Evolutionary conservation across 2,797 vertebrate genomes (phyloP).

Genomic region (Anolis apletophallus): DNA sequence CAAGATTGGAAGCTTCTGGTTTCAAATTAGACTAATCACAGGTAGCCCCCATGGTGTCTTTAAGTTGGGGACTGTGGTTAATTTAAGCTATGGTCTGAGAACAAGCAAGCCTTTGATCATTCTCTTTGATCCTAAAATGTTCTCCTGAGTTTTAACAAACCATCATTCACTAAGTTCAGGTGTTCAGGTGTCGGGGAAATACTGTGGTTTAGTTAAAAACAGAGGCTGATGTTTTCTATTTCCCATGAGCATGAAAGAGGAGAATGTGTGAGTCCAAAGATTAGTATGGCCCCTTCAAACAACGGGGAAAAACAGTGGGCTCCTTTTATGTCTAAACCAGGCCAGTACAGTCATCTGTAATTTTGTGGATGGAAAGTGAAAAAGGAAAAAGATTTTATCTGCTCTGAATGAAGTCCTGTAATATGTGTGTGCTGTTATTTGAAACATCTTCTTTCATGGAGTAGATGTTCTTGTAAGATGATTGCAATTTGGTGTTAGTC

Average conservation of each 20-base stretch:
- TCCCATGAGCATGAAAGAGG: neutral
- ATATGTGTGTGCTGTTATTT: neutral
- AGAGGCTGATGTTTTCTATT: neutral
- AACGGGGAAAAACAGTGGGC: neutral
- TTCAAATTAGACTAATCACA: neutral
- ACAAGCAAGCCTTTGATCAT: neutral
- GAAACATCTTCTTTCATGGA: neutral
- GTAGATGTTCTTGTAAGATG: neutral
- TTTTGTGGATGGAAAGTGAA: neutral
- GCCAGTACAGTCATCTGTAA: neutral
- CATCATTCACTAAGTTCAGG: neutral
- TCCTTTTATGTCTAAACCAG: neutral
- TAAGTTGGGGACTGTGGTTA: neutral
- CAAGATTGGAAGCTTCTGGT: neutral
- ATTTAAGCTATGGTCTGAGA: neutral
- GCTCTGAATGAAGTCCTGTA: neutral
- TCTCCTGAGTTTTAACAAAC: neutral
- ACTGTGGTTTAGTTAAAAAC: neutral
- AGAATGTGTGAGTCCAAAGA: neutral
- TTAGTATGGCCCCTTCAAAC: neutral
- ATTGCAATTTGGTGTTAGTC: neutral
- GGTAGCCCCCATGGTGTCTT: neutral
- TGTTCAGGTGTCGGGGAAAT: neutral
- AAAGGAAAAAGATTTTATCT: neutral
- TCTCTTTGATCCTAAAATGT: neutral